Evolutionary conservation across 2,113 vertebrate species (phyloP), one percentile per base, ranked within the genome.

Genomic region (Pteropus alecto): DNA sequence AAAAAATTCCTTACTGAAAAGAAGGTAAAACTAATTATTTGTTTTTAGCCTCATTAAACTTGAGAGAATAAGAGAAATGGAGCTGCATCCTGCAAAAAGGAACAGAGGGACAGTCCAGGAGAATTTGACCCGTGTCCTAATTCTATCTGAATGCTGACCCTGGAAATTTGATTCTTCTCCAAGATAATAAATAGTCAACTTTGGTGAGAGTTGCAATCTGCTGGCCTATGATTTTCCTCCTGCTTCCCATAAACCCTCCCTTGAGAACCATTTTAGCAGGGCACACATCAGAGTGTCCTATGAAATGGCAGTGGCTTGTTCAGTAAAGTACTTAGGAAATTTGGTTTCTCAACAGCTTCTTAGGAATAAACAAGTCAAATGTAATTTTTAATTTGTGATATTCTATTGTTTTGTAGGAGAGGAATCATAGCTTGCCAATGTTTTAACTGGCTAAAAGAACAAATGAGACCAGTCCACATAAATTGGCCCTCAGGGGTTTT

Each of bases 351-450:
- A 56, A 91, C 2, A 94, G 73, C 82, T 94, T 96, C 77, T 33
- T 43, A 85, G 35, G 54, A 46, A 73, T 71, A 81, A 90, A 91
- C 71, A 93, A 93, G 35, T 46, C 90, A 65, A 96, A 97, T 94
- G 15, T 30, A 87, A 4, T 51, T 96, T 96, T 90, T 96, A 30
- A 90, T 97, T 97, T 96, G 76, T 92, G 96, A 90, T 95, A 82
- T 68, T 86, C 74, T 92, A 85, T 86, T 97, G 94, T 88, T 97
- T 96, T 41, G n/a, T 87, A 92, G 90, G 91, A 94, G 33, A 97
- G 63, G 26, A 95, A 61, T 58, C 81, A 76, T 1, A 93, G 41
- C 70, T 82, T 70, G 58, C 73, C 79, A 93, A 30, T 43, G 43
- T 96, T 95, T 93, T 83, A 56, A 19, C 65, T 95, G 46, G 21